Conservation (phyloP, 2,888 invertebrate species). For the Liodrosophila aerea region DNA sequence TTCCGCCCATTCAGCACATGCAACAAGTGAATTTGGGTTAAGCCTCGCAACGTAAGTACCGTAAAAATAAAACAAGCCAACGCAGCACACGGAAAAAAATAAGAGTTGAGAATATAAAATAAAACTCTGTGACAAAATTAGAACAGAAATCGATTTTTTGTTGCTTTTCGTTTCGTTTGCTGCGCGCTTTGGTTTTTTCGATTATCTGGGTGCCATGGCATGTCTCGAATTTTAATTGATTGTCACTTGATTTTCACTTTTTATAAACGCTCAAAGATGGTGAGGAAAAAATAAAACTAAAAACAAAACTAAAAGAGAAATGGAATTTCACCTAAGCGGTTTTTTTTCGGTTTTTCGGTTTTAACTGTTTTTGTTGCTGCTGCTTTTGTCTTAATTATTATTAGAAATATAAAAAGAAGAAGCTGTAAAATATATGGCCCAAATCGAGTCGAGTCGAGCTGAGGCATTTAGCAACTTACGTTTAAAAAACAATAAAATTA, state of each 20-base stretch:
- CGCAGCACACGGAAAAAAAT: constrained; percentile 34
- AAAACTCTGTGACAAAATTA: constrained; percentile 61
- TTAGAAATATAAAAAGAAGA: constrained; percentile 32
- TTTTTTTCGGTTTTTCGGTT: constrained; percentile 30
- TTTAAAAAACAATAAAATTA: constrained; percentile 18
- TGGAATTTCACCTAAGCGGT: constrained; percentile 76
- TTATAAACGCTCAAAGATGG: constrained; percentile 61
- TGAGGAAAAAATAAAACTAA: constrained; percentile 36
- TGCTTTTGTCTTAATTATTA: constrained; percentile 73
- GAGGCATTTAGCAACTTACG: constrained; percentile 56
- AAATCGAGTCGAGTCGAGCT: constrained; percentile 50
- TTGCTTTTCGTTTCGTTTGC: constrained; percentile 16
- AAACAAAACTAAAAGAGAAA: constrained; percentile 66
- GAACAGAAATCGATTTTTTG: constrained; percentile 74
- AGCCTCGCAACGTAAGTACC: constrained; percentile 67
- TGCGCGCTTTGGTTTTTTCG: constrained; percentile 6
- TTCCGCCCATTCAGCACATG: constrained; percentile 78
- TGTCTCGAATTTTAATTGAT: constrained; percentile 77
- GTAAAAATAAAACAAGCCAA: constrained; percentile 61
- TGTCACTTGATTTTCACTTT: constrained; percentile 78
- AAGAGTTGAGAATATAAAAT: constrained; percentile 21
- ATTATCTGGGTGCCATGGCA: constrained; percentile 37
- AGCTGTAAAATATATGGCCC: constrained; percentile 76
- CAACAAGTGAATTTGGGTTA: constrained; percentile 78
- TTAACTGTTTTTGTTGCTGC: constrained; percentile 8